Conservation (phyloP, 2,888 invertebrate species). For the Meiosimyza decipiens region DNA sequence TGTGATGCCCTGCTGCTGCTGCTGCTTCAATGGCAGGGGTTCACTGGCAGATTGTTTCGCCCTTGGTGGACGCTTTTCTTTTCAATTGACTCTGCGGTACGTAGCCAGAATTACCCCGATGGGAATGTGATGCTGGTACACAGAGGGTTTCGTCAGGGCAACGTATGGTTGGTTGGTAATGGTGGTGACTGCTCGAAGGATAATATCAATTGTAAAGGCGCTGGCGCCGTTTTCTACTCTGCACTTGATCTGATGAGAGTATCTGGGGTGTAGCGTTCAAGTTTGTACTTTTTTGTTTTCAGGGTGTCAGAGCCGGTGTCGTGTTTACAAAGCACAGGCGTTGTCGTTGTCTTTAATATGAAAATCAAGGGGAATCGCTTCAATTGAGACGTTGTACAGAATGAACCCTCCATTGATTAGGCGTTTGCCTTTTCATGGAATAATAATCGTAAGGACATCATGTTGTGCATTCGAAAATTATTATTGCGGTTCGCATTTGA, state of each 20-base stretch:
- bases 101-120: conserved; percentile 62
- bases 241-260: conserved; percentile 40
- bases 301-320: conserved; percentile 34
- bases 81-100: conserved; percentile 53
- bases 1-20: conserved; percentile 41
- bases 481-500: conserved; percentile 56
- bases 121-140: conserved; percentile 55
- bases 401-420: conserved; percentile 39
- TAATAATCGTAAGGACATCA: conserved; percentile 43
- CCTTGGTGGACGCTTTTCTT: conserved; percentile 10
- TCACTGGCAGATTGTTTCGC: background rate
- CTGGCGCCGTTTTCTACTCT: conserved; percentile 14
- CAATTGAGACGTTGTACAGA: conserved; percentile 52
- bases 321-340: conserved; percentile 36
- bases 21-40: background rate
- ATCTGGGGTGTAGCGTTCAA: conserved; percentile 7
- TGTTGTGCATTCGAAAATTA: conserved; percentile 60
- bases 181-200: conserved; percentile 37
- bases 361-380: conserved; percentile 51
- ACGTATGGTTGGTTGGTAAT: conserved; percentile 37
- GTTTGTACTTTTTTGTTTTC: conserved; percentile 29
- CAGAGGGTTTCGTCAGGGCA: conserved; percentile 27
- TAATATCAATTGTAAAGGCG: background rate
- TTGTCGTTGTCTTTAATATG: conserved; percentile 22
- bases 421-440: conserved; percentile 42